Evolutionary conservation across 2,797 vertebrate genomes (phyloP), one percentile per base, ranked within the genome.

Genomic region (Apodemus agrarius): DNA sequence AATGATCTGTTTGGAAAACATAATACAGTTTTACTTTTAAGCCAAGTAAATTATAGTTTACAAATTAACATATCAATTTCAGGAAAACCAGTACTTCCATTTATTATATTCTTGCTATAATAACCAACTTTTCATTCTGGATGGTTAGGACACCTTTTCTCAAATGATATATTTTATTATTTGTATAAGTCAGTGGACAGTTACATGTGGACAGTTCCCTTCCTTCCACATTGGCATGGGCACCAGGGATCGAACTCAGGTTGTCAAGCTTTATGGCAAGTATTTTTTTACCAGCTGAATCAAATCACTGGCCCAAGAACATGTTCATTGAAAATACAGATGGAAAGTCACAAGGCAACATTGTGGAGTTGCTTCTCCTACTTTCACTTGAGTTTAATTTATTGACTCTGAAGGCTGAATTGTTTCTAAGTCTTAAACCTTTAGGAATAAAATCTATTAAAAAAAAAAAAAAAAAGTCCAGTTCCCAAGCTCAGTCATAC

Each of bases 1-100:
- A 99, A 99, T 99, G 99, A 99, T 99, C 99, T 99, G 98, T 98
- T 98, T 94, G 98, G 98, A 94, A 40, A 89, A 96, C 37, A 94
- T 84, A 96, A 95, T 2, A 6, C 22, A 79, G 29, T 61, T 96
- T 65, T 74, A 72, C 67, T 85, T 97, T 96, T 59, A 96, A 95
- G 13, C 19, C 78, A 92, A 95, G 31, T 52, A 95, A 89, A 87
- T 88, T 52, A 9, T 22, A 91, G 26, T 86, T 85, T 0, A 93
- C 4, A 84, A 84, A 78, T 61, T 87, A 90, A 82, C 74, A 89
- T 12, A 84, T 3, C 79, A 78, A 93, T 57, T 7, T 43, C 79
- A 90, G 4, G 74, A 91, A 89, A 96, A 59, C 29, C 19, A 86
- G 34, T 6, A 84, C 21, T 74, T 49, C 19, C 29, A 90, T 95